Percentiles rank a stretch among this genome's conserved stretches.
These are phyloP conservation scores for Thereva unica DNA, from an alignment of 2,888 invertebrate genomes.

Conservation along the genomic window DNA sequence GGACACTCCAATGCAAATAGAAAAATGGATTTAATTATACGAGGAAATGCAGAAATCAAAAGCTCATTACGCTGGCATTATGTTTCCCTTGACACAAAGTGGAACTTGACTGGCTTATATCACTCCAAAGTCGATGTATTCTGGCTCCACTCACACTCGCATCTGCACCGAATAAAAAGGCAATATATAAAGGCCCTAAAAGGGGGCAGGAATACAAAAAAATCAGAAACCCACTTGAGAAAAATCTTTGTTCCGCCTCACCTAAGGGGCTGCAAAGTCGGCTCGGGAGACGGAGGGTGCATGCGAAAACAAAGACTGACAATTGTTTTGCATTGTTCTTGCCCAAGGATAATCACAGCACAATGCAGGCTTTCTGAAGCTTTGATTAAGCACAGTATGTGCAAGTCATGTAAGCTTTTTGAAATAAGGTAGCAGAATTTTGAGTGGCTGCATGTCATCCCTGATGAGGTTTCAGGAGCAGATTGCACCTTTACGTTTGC, in stretches of 20 bases:
- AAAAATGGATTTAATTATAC: conserved; percentile 31
- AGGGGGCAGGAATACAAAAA: conserved; percentile 13
- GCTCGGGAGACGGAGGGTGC: conserved; percentile 12
- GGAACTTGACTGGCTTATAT: conserved; percentile 24
- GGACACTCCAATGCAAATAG: conserved; percentile 17
- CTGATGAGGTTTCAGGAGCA: not conserved
- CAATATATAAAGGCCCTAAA: conserved; percentile 21
- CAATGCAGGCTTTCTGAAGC: conserved; percentile 26
- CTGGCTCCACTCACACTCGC: not conserved
- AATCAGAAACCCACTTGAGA: conserved; percentile 37
- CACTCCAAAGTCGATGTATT: conserved; percentile 1
- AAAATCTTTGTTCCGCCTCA: conserved; percentile 42
- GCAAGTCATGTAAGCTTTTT: conserved; percentile 27
- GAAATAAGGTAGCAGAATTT: conserved; percentile 32
- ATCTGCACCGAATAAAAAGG: conserved; percentile 2
- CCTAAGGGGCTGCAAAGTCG: conserved; percentile 24
- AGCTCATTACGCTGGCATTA: conserved; percentile 31
- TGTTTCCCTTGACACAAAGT: conserved; percentile 24
- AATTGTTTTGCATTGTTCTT: conserved; percentile 40
- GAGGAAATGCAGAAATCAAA: conserved; percentile 27
- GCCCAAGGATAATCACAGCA: conserved; percentile 39
- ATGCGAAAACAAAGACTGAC: conserved; percentile 35
- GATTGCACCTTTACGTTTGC: not conserved
- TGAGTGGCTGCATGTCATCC: conserved; percentile 11
- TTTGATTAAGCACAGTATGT: conserved; percentile 28